Conservation (phyloP, 2,888 invertebrate genomes). For the Eupithecia pulchellata region DNA sequence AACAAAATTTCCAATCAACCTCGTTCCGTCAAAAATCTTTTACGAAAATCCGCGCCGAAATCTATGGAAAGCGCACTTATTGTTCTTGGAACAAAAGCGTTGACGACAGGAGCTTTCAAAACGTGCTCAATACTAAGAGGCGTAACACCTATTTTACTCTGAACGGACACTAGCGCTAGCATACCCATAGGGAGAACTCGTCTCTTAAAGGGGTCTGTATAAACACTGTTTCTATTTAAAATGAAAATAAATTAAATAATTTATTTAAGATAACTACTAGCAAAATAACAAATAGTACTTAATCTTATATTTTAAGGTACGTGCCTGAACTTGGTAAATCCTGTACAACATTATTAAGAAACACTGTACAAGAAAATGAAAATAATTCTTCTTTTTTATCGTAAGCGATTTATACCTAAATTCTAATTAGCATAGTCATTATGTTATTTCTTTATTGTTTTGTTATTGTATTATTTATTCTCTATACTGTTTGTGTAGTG, state of each 20-base stretch:
- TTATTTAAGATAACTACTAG: no score
- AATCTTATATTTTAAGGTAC: no score
- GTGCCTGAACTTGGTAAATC: no score
- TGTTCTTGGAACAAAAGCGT: slow-evolving; percentile 25
- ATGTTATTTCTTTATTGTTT: no score
- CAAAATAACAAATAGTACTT: no score
- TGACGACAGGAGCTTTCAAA: slow-evolving; percentile 16
- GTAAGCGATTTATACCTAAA: not conserved
- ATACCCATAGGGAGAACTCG: not conserved
- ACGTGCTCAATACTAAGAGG: slow-evolving; percentile 13
- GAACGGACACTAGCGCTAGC: not conserved
- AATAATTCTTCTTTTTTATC: no score
- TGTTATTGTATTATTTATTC: no score
- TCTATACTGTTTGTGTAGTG: no score
- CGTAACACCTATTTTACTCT: slow-evolving; percentile 2
- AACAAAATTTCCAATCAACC: slow-evolving; percentile 26
- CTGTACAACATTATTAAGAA: no score
- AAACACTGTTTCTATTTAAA: not conserved
- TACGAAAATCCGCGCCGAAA: slow-evolving; percentile 15
- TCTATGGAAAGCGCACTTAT: slow-evolving; percentile 24
- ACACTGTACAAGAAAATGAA: no score
- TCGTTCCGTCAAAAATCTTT: slow-evolving; percentile 13
- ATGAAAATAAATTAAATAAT: no score
- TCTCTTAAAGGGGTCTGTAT: not conserved
- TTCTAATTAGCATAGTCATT: no score